A percentile compares a stretch with the other conserved stretches of the same genome.
These are phyloP conservation scores for Pholis gunnellus DNA, from an alignment of 2,113 vertebrate genomes.

Conservation along the genomic window DNA sequence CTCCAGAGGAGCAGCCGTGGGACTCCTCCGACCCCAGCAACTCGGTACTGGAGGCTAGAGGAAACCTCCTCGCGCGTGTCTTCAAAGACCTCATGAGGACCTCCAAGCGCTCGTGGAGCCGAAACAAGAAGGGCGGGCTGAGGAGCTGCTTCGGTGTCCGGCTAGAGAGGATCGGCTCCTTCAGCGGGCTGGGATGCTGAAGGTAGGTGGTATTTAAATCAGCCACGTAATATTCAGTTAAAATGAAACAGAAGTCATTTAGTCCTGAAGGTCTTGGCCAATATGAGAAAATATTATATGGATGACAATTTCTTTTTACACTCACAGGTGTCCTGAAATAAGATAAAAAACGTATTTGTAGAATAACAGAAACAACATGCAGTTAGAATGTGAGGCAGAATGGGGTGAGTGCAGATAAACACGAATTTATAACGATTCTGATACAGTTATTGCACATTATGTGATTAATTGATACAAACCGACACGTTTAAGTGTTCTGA, in stretches of 20 bases:
- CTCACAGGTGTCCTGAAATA: neutral
- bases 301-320: neutral
- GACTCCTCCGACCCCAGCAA: slow-evolving; percentile 53
- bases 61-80: slow-evolving; percentile 65
- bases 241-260: neutral
- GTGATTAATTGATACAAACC: neutral
- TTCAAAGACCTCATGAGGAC: slow-evolving; percentile 80
- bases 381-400: neutral
- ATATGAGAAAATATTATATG: neutral
- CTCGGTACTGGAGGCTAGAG: slow-evolving; percentile 55
- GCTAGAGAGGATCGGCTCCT: slow-evolving; percentile 85
- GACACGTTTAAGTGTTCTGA: no score
- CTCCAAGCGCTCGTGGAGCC: slow-evolving; percentile 82
- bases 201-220: slow-evolving; percentile 25
- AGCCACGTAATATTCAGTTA: neutral
- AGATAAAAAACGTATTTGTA: neutral
- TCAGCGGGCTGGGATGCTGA: slow-evolving; percentile 86
- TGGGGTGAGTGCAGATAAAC: neutral
- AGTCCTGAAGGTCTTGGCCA: neutral
- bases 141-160: slow-evolving; percentile 87
- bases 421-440: neutral
- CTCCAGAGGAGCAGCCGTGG: slow-evolving; percentile 44
- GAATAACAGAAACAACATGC: neutral
- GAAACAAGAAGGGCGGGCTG: slow-evolving; percentile 83
- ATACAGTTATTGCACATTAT: neutral